Evolutionary conservation across 2,797 vertebrate genomes (phyloP), one percentile per base, ranked within the genome.

Genomic region (Micrastur ruficollis): DNA sequence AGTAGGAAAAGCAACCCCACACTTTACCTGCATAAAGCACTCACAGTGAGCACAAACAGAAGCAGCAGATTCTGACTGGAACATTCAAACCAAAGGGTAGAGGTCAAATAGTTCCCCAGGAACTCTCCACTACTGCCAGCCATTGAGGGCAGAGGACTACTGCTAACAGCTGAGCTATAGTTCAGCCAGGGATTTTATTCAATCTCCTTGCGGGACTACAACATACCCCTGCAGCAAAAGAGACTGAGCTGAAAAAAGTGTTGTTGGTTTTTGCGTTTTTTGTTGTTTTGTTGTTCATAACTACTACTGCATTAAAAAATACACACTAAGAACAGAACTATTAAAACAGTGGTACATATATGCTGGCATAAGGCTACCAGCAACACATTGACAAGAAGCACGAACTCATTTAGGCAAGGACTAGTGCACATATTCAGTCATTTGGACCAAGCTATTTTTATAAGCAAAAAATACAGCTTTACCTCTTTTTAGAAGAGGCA

Each of bases 141-240:
- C 94, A 96, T 81, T 89, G 94, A 96, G 96, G 95, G 95, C 94
- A 97, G 96, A 95, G 70, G 95, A 59, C 96, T 97, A 96, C 93
- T 10, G 94, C 96, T 95, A 97, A 97, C 93, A 97, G 96, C 96
- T 96, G 96, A 97, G 96, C 96, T 96, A 97, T 67, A 97, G 87
- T 95, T 96, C 95, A 97, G 92, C 92, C 94, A 90, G 91, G 91
- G 76, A 93, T 94, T 97, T 96, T 95, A 97, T 95, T 95, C 96
- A 97, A 84, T 93, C 95, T 97, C 96, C 93, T 96, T 96, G 95
- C 56, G 91, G 94, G 94, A 95, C 93, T 97, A 95, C 95, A 97
- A 97, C 94, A 96, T 95, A 95, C 90, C 87, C 96, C 95, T 97
- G 95, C 93, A 97, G 95, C 86, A 97, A 97, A 97, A 96, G 93